phyloP scores from a whole-genome alignment of 2,797 vertebrate species.

The Rhynchotus rufescens region DNA sequence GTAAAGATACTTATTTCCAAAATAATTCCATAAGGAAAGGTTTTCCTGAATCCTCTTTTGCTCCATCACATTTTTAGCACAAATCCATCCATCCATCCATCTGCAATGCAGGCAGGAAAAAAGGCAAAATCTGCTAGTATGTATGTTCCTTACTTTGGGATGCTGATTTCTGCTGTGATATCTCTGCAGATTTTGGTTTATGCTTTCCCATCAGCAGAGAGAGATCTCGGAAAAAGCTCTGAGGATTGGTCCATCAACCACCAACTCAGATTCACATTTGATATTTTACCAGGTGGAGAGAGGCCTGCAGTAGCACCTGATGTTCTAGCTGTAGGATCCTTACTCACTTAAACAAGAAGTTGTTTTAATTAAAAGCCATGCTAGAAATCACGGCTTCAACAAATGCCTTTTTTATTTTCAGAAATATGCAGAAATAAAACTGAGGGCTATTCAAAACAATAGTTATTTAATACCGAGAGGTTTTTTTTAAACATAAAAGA shows the following conservation, averaged over 20 bases:
- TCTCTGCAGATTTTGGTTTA: neutral
- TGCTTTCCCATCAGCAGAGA: neutral
- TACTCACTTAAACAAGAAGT: conserved; percentile 57
- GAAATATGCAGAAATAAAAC: neutral
- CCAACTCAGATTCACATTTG: conserved; percentile 51
- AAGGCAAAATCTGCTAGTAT: neutral
- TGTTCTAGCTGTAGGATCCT: conserved; percentile 49
- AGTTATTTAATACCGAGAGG: neutral
- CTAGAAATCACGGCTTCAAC: conserved; percentile 38
- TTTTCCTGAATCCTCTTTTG: neutral
- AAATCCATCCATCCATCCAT: neutral
- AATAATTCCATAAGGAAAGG: neutral
- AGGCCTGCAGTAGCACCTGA: conserved; percentile 34
- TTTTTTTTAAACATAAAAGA: neutral
- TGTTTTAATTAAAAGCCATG: conserved; percentile 51
- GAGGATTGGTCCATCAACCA: conserved; percentile 43
- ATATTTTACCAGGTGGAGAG: neutral
- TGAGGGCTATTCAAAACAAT: neutral
- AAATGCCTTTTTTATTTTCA: conserved; percentile 6
- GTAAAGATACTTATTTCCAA: neutral
- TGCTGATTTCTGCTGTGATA: neutral
- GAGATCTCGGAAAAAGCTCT: neutral
- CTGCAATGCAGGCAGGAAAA: neutral
- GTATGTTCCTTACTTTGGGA: neutral
- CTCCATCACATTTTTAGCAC: neutral